Evolutionary conservation across 2,113 vertebrate genomes (phyloP), one percentile per base, ranked within the genome.

Genomic region (Serinus canaria): DNA sequence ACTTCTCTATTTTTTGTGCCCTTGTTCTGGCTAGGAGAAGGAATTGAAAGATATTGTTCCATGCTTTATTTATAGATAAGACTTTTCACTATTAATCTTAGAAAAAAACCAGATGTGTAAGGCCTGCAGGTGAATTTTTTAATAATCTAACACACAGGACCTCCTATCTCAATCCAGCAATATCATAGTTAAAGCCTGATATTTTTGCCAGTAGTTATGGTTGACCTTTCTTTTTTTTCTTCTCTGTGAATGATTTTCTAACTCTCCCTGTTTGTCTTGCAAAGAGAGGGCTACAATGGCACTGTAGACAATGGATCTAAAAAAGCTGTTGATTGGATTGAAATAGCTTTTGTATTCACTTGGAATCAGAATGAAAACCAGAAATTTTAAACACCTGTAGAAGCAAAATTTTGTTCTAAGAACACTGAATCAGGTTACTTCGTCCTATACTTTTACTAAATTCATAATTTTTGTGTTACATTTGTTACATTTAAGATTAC

Each of bases 11-110:
- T 94, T 86, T 74, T 47, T 87, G 43, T 23, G 58, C 12, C n/a
- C 63, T 87, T 87, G 20, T 19, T 66, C 67, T 89, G 53, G 19
- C 13, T 69, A 59, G 76, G 43, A 87, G 4, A 90, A 91, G 96
- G 94, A 97, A 97, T 85, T 67, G 96, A 97, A 96, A 95, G 67
- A 58, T 66, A 56, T 3, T 41, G 58, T 85, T 91, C 33, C 66
- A 76, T 25, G 16, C 9, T 94, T 89, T 95, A 94, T 94, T 96
- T 96, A 91, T 92, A 95, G 89, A 76, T 46, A 31, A 82, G 92
- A 84, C 5, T 37, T 94, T 95, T 89, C 74, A 62, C 24, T 56
- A 68, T 47, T 39, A 75, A 41, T 44, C 31, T 87, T 46, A 83
- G 15, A 78, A 72, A 75, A 94, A 24, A 56, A 93, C 35, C 15